A percentile compares a stretch with the other conserved stretches of the same genome.
Conservation (phyloP, 2,888 invertebrate genomes). For the Lasiommata megera region DNA sequence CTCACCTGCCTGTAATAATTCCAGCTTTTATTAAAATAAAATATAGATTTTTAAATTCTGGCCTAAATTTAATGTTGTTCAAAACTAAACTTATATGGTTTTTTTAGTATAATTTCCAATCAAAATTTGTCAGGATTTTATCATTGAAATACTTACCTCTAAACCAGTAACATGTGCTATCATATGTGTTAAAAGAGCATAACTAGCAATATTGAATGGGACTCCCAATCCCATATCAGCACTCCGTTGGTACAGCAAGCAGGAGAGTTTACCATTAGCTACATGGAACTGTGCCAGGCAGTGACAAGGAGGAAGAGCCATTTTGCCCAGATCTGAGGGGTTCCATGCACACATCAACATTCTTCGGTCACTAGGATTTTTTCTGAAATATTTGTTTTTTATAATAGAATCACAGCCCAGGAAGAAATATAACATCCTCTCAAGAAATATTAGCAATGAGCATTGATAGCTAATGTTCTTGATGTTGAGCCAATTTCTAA, state of each 20-base stretch:
- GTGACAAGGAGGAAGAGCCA: slow-evolving; percentile 99
- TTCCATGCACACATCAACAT: slow-evolving; percentile 98
- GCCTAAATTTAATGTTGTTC: no score
- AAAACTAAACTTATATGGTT: no score
- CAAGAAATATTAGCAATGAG: no score
- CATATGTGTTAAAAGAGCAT: slow-evolving; percentile 96
- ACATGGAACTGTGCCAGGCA: slow-evolving; percentile 97
- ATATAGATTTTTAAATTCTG: background rate
- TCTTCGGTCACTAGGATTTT: slow-evolving; percentile 91
- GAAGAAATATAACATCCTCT: no score
- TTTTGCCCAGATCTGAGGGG: slow-evolving; percentile 90
- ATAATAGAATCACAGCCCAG: no score
- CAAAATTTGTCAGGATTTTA: no score
- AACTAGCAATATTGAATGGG: slow-evolving; percentile 99
- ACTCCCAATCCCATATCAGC: slow-evolving; percentile 99
- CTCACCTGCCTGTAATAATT: slow-evolving; percentile 87
- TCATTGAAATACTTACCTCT: slow-evolving; percentile 86
- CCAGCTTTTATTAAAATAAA: background rate
- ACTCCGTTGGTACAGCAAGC: slow-evolving; percentile 96
- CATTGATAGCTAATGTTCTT: no score
- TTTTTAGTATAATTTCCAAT: no score
- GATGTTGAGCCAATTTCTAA: no score
- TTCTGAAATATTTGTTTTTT: no score
- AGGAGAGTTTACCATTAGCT: slow-evolving; percentile 90
- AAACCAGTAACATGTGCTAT: slow-evolving; percentile 96